These are phyloP conservation scores for Chaitophorus viminalis DNA, from an alignment of 2,888 invertebrate species.

Conservation along the genomic window DNA sequence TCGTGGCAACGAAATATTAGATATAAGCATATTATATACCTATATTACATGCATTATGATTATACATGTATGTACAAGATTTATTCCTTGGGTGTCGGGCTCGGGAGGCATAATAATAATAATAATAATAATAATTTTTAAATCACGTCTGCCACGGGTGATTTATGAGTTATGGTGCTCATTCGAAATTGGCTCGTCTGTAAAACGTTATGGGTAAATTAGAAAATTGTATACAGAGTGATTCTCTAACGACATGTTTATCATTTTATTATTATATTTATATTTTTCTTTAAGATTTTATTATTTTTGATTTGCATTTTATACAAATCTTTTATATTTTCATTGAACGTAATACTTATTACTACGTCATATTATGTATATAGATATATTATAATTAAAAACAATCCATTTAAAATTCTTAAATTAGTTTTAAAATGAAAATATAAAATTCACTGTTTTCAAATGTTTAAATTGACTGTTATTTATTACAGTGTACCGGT, in stretches of 20 bases:
- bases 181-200: conserved; percentile 40
- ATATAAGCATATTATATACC: no score
- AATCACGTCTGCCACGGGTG: conserved; percentile 57
- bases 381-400: neutral
- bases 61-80: neutral
- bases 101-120: conserved; percentile 44
- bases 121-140: conserved; percentile 50
- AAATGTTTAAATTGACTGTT: no score
- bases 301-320: neutral
- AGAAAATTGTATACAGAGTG: conserved; percentile 36
- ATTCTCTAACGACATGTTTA: neutral
- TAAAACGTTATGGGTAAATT: conserved; percentile 27
- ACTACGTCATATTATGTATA: neutral
- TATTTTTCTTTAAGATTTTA: neutral
- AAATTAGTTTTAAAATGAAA: no score
- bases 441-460: no score
- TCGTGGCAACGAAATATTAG: neutral
- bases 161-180: conserved; percentile 52
- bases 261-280: neutral
- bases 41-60: no score
- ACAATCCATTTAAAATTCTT: no score
- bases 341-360: neutral
- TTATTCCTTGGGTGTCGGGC: conserved; percentile 30
- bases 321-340: neutral
- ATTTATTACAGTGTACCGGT: no score